Evolutionary conservation across 2,113 vertebrate species (phyloP).

Genomic region (Chloropsis hardwickii): DNA sequence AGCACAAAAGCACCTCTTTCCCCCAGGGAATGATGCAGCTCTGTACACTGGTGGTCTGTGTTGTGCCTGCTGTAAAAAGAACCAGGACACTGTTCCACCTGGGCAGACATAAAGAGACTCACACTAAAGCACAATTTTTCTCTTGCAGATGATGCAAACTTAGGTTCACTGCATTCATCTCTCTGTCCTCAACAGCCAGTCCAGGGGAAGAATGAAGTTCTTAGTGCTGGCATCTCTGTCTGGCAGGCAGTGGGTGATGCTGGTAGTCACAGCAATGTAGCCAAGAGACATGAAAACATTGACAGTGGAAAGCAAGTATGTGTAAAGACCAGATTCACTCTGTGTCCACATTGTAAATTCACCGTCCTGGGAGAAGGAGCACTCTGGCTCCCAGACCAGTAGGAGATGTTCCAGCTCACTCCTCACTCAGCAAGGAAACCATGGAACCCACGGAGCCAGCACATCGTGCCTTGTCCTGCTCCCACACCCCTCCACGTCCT

Average conservation of each 20-base stretch:
- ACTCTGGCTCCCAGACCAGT: not conserved
- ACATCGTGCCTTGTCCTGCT: not conserved
- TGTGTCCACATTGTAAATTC: not conserved
- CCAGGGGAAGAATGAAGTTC: not conserved
- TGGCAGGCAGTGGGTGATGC: not conserved
- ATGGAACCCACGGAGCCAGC: not conserved
- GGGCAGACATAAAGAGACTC: not conserved
- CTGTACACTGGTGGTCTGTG: not conserved
- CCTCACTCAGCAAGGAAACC: not conserved
- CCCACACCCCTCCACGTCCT: not conserved
- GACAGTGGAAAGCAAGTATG: not conserved
- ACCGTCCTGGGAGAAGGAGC: not conserved
- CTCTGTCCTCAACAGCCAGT: not conserved
- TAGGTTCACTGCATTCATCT: not conserved
- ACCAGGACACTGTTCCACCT: not conserved
- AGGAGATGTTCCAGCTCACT: not conserved
- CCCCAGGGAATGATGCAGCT: not conserved
- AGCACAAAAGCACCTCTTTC: not conserved
- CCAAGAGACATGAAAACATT: not conserved
- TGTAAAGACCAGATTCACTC: not conserved
- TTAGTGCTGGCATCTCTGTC: not conserved
- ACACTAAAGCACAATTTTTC: accelerated
- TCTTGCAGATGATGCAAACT: not conserved
- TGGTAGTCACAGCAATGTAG: not conserved
- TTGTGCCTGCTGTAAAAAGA: not conserved